Evolutionary conservation across 2,888 invertebrate species (phyloP).

Genomic region (Cataglyphis cursor): DNA sequence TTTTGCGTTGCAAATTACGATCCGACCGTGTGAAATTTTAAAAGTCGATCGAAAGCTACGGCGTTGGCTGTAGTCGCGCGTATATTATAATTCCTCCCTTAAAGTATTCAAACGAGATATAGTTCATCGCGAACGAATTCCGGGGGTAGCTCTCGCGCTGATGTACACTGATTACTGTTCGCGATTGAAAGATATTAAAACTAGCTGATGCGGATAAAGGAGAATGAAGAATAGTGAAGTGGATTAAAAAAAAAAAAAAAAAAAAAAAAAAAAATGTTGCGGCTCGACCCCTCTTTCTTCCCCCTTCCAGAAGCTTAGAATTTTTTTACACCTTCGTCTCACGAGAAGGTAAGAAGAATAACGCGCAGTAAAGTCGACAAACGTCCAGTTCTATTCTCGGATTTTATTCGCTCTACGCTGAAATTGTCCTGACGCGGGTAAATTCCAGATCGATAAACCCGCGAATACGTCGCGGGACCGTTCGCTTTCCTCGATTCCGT

Average conservation of each 20-base stretch:
- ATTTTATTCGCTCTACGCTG: conserved; percentile 32
- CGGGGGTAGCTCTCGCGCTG: not conserved
- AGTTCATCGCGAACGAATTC: not conserved
- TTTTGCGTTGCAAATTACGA: conserved; percentile 57
- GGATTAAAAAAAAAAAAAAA: not conserved
- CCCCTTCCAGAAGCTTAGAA: not conserved
- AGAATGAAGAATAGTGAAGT: not conserved
- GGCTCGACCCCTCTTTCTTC: not conserved
- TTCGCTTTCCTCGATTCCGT: not conserved
- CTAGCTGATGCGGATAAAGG: not conserved
- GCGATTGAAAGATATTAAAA: conserved; percentile 4
- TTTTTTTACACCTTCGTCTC: conserved; percentile 22
- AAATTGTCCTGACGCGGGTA: conserved; percentile 36
- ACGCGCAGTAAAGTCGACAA: conserved; percentile 34
- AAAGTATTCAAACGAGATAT: conserved; percentile 2
- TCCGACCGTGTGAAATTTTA: conserved; percentile 47
- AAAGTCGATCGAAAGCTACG: conserved; percentile 48
- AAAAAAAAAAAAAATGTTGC: not conserved
- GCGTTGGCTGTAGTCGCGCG: conserved; percentile 21
- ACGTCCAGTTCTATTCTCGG: conserved; percentile 28
- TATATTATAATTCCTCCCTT: conserved; percentile 29
- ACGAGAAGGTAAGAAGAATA: conserved; percentile 7
- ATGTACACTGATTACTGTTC: not conserved
- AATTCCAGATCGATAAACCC: not conserved
- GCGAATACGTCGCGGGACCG: not conserved